These are phyloP conservation scores for Ifrita kowaldi DNA, from an alignment of 2,113 vertebrate genomes.

Conservation along the genomic window DNA sequence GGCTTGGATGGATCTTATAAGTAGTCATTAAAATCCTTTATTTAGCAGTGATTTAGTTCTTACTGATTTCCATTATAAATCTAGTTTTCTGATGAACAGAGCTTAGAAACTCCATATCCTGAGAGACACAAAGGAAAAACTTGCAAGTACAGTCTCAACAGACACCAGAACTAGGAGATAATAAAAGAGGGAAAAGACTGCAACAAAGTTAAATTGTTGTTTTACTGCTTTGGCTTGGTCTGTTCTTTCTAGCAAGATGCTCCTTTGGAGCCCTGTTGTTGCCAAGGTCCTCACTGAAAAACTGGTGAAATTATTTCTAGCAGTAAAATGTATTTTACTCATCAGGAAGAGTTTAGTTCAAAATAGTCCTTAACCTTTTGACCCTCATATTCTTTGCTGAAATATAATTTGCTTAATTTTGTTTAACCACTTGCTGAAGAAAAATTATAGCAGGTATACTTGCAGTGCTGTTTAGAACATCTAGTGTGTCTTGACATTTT, in stretches of 20 bases:
- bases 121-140: not conserved
- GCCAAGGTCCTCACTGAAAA: not conserved
- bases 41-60: not conserved
- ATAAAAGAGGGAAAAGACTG: not conserved
- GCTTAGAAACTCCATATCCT: not conserved
- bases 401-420: not conserved
- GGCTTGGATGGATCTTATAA: not conserved
- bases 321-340: not conserved
- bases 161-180: not conserved
- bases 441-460: not conserved
- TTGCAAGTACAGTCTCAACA: not conserved
- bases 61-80: conserved; percentile 15
- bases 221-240: not conserved
- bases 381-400: not conserved
- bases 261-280: not conserved
- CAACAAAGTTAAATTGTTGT: not conserved
- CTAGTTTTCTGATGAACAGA: not conserved
- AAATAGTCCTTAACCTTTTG: not conserved
- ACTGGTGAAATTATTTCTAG: not conserved
- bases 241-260: not conserved
- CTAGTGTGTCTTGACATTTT: not conserved
- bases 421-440: not conserved
- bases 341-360: not conserved
- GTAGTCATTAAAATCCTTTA: conserved; percentile 39
- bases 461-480: not conserved